Percentiles rank a stretch among this genome's conserved stretches.
Conservation (phyloP, 2,888 invertebrate species). For the Philereme vetulata region DNA sequence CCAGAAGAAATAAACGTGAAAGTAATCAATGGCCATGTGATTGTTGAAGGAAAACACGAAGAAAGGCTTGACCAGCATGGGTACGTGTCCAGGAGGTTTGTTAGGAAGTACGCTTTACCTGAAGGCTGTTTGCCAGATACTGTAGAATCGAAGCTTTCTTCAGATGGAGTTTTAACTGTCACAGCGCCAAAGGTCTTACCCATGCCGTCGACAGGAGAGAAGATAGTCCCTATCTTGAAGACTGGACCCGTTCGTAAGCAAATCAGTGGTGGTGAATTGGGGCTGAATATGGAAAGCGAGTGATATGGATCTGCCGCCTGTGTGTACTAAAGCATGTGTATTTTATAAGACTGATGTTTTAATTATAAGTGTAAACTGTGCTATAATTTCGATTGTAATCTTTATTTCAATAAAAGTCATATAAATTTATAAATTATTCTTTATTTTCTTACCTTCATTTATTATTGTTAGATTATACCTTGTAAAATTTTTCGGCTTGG, state of each 20-base stretch:
- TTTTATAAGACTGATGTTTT: constrained; percentile 21
- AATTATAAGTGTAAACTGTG: constrained; percentile 15
- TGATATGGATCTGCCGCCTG: no score
- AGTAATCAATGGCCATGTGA: constrained; percentile 86
- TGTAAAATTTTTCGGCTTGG: no score
- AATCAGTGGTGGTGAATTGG: constrained; percentile 17
- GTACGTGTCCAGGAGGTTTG: constrained; percentile 88
- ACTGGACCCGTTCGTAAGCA: constrained; percentile 82
- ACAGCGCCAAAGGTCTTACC: constrained; percentile 85
- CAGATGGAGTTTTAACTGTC: constrained; percentile 89
- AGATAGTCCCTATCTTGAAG: constrained; percentile 84
- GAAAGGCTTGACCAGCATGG: constrained; percentile 90
- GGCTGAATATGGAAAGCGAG: no score
- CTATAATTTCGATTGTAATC: background rate
- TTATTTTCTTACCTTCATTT: background rate
- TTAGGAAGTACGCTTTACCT: constrained; percentile 89
- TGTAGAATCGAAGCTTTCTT: constrained; percentile 88
- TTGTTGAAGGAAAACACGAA: constrained; percentile 90
- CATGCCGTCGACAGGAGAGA: constrained; percentile 75
- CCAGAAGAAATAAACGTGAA: constrained; percentile 91
- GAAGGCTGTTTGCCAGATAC: constrained; percentile 88
- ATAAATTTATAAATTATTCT: background rate
- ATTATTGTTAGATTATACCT: background rate
- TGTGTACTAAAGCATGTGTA: background rate
- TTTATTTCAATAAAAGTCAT: background rate